phyloP scores from a whole-genome alignment of 1,140 invertebrate genomes.

The Matsumurasca onukii region DNA sequence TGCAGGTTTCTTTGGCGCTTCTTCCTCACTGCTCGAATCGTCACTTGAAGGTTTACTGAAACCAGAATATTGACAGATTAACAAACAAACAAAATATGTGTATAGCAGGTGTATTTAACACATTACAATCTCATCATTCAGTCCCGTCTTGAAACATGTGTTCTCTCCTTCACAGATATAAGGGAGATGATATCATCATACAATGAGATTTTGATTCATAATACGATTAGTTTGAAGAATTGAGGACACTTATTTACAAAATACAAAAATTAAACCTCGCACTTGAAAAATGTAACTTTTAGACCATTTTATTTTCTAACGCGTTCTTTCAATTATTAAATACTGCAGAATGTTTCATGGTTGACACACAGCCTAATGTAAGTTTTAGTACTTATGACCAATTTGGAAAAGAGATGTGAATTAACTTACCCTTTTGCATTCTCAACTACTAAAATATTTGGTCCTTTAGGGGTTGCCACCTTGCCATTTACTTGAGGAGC shows the following conservation, averaged over 20 bases:
- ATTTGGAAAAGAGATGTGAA: neutral
- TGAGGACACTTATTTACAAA: too few relatives aligned
- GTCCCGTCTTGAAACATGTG: slow-evolving; percentile 21
- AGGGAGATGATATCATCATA: neutral
- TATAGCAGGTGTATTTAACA: too few relatives aligned
- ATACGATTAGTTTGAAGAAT: too few relatives aligned
- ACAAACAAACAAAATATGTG: too few relatives aligned
- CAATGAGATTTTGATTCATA: too few relatives aligned
- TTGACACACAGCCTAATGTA: too few relatives aligned
- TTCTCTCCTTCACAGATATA: slow-evolving; percentile 10
- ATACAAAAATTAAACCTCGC: too few relatives aligned
- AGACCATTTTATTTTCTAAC: too few relatives aligned
- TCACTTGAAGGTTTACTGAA: slow-evolving; percentile 9
- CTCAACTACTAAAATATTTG: neutral
- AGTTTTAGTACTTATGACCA: too few relatives aligned
- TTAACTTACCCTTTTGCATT: neutral
- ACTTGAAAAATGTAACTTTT: too few relatives aligned
- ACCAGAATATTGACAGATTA: neutral
- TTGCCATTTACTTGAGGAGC: neutral
- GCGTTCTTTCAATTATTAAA: too few relatives aligned
- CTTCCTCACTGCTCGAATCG: neutral
- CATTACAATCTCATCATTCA: neutral
- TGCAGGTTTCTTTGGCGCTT: neutral
- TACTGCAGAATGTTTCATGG: too few relatives aligned
- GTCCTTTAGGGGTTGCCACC: neutral